Conservation (phyloP, 2,797 vertebrate species). For the Thamnophis elegans region DNA sequence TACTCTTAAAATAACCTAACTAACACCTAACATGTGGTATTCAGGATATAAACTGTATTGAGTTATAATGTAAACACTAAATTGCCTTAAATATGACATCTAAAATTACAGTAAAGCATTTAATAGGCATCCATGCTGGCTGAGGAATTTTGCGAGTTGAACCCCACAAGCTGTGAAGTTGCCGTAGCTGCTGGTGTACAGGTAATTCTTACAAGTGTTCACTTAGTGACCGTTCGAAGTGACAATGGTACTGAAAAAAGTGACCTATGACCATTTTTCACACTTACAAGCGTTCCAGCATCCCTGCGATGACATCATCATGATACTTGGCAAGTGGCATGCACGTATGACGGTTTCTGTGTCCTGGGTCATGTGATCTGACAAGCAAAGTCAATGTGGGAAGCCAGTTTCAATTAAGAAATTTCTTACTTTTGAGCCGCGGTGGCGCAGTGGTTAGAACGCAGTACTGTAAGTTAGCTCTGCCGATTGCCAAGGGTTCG, state of each 20-base stretch:
- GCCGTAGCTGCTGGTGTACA: neutral
- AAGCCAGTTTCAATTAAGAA: neutral
- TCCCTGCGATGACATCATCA: neutral
- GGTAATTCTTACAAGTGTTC: neutral
- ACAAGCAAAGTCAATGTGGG: neutral
- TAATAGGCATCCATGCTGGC: neutral
- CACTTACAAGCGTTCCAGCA: neutral
- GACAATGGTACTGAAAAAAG: neutral
- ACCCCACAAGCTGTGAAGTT: neutral
- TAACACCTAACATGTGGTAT: too few relatives aligned
- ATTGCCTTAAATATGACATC: neutral
- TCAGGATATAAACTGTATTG: neutral
- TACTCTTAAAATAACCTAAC: too few relatives aligned
- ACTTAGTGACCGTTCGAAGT: neutral
- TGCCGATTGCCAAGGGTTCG: neutral
- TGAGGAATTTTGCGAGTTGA: neutral
- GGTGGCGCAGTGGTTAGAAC: neutral
- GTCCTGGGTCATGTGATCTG: neutral
- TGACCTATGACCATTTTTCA: too few relatives aligned
- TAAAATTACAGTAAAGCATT: neutral
- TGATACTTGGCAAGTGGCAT: neutral
- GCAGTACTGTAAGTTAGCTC: too few relatives aligned
- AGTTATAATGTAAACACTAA: neutral
- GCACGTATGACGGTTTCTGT: neutral
- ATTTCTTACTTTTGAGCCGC: neutral